Conservation (phyloP, 2,113 vertebrate genomes). For the Malurus alboscapulatus region DNA sequence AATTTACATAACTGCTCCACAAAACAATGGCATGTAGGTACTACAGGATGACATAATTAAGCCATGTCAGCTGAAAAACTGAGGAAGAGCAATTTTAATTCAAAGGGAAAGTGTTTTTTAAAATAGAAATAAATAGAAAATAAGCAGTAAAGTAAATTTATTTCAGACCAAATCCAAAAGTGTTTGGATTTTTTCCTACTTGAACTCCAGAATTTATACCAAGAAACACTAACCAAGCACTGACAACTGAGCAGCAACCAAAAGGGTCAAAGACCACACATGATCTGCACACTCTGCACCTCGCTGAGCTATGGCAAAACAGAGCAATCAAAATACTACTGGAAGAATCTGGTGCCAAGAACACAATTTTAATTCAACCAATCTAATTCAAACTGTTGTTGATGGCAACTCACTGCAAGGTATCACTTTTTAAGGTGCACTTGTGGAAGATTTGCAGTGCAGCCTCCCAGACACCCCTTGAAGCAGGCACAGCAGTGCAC, state of each 20-base stretch:
- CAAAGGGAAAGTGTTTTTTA: neutral
- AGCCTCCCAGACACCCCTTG: neutral
- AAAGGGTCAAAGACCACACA: neutral
- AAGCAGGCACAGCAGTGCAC: no score
- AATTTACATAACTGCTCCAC: neutral
- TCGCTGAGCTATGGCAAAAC: neutral
- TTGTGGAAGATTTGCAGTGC: neutral
- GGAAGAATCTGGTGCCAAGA: neutral
- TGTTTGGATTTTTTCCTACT: neutral
- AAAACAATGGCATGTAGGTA: fast-evolving
- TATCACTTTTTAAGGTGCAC: neutral
- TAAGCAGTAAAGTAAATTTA: fast-evolving
- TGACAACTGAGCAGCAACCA: neutral
- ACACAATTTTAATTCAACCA: neutral
- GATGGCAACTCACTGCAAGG: neutral
- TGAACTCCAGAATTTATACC: neutral
- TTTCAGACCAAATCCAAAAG: neutral
- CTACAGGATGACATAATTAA: neutral
- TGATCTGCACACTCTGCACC: neutral
- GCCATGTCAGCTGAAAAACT: neutral
- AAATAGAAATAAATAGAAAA: neutral
- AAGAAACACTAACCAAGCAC: neutral
- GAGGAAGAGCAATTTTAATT: neutral
- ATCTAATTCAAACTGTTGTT: neutral
- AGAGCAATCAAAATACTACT: neutral